phyloP scores from a whole-genome alignment of 2,797 vertebrate genomes.

The Takifugu ocellatus region DNA sequence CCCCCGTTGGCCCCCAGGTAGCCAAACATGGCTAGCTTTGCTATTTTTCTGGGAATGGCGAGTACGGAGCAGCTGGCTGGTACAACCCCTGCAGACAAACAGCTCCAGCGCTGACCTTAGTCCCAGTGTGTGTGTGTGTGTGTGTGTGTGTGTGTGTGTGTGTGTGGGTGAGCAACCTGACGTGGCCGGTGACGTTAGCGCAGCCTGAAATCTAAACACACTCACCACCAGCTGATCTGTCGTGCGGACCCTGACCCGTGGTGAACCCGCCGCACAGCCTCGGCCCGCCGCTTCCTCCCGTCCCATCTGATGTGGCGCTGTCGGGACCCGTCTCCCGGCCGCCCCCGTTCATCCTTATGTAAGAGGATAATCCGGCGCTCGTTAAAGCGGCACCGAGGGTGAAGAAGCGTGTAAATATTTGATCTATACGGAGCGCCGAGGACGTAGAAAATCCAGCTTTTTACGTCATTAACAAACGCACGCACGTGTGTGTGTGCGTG shows the following conservation, averaged over 20 bases:
- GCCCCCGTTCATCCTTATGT: constrained; percentile 40
- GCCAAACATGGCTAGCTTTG: background rate
- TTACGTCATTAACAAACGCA: too few relatives aligned
- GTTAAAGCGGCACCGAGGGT: constrained; percentile 33
- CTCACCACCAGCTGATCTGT: constrained; percentile 43
- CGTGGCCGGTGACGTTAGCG: constrained; percentile 44
- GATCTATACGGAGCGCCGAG: too few relatives aligned
- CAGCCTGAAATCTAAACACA: constrained; percentile 56
- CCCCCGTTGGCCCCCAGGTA: too few relatives aligned
- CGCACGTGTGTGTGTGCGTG: too few relatives aligned
- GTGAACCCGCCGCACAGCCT: constrained; percentile 24
- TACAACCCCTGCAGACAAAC: constrained; percentile 18
- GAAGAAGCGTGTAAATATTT: background rate
- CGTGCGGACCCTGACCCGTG: constrained; percentile 41
- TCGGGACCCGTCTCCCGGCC: constrained; percentile 42
- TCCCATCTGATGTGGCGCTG: constrained; percentile 41
- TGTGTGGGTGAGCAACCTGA: constrained; percentile 21
- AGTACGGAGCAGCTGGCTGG: constrained; percentile 30
- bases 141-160: constrained; percentile 10
- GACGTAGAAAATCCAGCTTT: too few relatives aligned
- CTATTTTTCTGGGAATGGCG: constrained; percentile 24
- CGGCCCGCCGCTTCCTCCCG: constrained; percentile 26
- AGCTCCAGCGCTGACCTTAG: constrained; percentile 24
- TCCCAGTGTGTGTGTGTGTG: background rate
- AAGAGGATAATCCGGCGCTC: constrained; percentile 51